Base-by-base conservation (phyloP, 2,888 invertebrate species). In the Chironomus tentans region DNA sequence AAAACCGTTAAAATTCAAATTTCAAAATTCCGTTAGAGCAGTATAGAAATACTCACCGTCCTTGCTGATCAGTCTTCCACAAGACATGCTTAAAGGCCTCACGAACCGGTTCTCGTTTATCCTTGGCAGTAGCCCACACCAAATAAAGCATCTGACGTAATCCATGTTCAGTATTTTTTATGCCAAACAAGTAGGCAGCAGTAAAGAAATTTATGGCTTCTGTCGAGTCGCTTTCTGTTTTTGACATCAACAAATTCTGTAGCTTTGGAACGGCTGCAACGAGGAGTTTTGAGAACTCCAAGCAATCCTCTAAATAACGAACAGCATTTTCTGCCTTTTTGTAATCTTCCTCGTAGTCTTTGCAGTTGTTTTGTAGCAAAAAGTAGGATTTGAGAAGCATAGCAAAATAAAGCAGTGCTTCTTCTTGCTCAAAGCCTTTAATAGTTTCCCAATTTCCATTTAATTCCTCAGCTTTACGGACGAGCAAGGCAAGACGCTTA, bases 121-220 rank as follows among this genome's bases (percentile, higher is more conserved):
- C 91, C 84, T 89, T 88, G 82, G 95, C 95, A n/a, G 89, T 89
- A 12, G 91, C 90, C 89, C 92, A 92, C 76, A 95, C 91, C 69
- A 95, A 86, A 75, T 88, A 85, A 78, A 95, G 82, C 92, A 95
- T 93, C 79, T 89, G 88, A 77, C 88, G 86, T 77, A 95, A 88
- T 1, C 93, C 94, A 48, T 84, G 80, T 79, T 89, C 87, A 3
- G 91, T 90, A 72, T 89, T 89, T 77, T 89, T 88, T n/a, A 94
- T 88, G 75, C 91, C 89, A 80, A 94, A 94, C 78, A 91, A 88
- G 80, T 89, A 90, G 0, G 93, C 92, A 0, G 91, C 88, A 0
- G 93, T 92, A 79, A 97, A 92, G 82, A 97, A 94, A 77, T 93
- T 91, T 28, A 97, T 92, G 0, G 97, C 92, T 82, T 97, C 97